Conservation (phyloP, 1,140 invertebrate species). For the Acromyrmex charruanus region DNA sequence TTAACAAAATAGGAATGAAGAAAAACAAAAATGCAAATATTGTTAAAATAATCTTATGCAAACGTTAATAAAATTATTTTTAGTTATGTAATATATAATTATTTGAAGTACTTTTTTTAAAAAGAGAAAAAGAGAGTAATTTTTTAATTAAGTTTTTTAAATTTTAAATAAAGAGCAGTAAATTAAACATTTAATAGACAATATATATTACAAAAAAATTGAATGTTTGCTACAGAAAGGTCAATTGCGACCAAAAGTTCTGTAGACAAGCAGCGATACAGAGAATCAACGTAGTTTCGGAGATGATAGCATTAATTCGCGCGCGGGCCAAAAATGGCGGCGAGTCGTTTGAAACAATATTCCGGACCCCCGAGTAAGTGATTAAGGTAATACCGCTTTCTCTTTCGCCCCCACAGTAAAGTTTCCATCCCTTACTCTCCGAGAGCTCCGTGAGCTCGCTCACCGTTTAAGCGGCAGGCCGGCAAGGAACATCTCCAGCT, state of each 20-base stretch:
- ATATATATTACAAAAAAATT: background rate
- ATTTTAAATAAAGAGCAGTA: background rate
- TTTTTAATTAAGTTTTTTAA: background rate
- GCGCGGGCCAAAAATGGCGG: conserved; percentile 43
- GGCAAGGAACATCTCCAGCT: conserved; percentile 37
- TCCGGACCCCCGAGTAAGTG: conserved; percentile 28
- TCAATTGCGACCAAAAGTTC: background rate
- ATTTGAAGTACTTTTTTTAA: background rate
- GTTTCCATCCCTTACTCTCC: conserved; percentile 16
- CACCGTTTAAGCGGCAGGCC: conserved; percentile 36
- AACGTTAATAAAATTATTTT: conserved; percentile 3
- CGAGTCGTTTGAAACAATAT: conserved; percentile 68
- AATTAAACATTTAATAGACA: no score
- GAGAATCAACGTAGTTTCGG: background rate
- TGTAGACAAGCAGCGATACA: background rate
- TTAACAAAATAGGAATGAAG: background rate
- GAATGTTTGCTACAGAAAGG: background rate
- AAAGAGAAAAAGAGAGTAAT: background rate
- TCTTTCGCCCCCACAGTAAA: conserved; percentile 56
- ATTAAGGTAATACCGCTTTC: conserved; percentile 62
- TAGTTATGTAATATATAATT: background rate
- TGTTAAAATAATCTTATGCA: background rate
- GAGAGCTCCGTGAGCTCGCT: conserved; percentile 23
- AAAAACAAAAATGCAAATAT: background rate
- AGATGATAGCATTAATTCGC: conserved; percentile 47